phyloP scores from a whole-genome alignment of 1,140 invertebrate genomes.

The Globodera rostochiensis region DNA sequence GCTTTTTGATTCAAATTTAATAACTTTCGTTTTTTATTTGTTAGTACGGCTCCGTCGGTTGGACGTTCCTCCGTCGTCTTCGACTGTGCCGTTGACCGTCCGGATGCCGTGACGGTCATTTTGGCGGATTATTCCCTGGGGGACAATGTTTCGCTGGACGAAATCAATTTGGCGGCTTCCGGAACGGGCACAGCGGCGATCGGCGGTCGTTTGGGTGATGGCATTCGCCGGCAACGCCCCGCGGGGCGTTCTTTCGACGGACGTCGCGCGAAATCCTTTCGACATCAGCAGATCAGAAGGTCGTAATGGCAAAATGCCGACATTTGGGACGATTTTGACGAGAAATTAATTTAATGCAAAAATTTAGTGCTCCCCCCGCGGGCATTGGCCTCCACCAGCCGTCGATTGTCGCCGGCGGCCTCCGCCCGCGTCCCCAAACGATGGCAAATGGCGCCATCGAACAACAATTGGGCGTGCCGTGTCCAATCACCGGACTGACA shows the following conservation, averaged over 20 bases:
- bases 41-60: neutral
- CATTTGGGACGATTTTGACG: neutral
- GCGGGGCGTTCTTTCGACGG: neutral
- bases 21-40: neutral
- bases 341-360: too few relatives aligned
- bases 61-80: neutral
- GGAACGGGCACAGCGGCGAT: neutral
- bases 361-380: neutral
- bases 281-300: neutral
- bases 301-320: neutral
- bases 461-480: conserved; percentile 1
- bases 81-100: neutral
- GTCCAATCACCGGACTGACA: conserved; percentile 8
- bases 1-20: too few relatives aligned
- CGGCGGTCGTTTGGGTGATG: neutral
- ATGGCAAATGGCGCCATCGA: neutral
- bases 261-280: conserved; percentile 8
- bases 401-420: neutral
- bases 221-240: conserved; percentile 9
- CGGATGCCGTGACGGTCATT: neutral
- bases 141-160: conserved; percentile 6
- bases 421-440: neutral
- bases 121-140: neutral
- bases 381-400: neutral
- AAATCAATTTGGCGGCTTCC: neutral